Evolutionary conservation across 2,888 invertebrate species (phyloP), one percentile per base, ranked within the genome.

Genomic region (Drosophila koepferae): DNA sequence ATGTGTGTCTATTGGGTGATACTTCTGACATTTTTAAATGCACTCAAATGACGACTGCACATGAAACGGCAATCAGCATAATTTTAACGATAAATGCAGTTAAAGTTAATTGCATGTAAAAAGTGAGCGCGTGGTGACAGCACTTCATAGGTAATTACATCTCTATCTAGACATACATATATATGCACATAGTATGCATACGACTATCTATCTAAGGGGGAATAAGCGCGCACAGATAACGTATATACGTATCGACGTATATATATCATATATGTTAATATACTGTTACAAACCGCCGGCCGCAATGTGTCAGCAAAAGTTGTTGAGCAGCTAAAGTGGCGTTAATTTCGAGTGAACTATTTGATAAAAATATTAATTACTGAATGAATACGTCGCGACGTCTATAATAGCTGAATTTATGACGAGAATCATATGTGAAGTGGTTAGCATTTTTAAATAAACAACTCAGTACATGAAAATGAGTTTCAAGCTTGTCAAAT

Each of bases 61-160:
- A 80, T 77, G 77, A 70, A 66, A 74, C 58, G 60, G 76, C 75
- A 72, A 80, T 82, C 86, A 82, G 59, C 68, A 70, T 75, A 76
- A 66, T 69, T 68, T 74, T 53, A 72, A 73, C 65, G 77, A 68
- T 82, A 74, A 87, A 78, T 68, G 62, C 74, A 70, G 75, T 73
- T 79, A 71, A 80, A 74, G 63, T 70, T 90, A 88, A 90, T 90
- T 87, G 82, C 72, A 74, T 74, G 69, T 71, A 70, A 70, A 72
- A 63, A 46, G 41, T 54, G 63, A 31, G 41, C 49, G 40, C 63
- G 36, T 34, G 67, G 36, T 38, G 81, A 68, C 62, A 81, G 77
- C 48, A 9, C 44, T 28, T 62, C 62, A 65, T 54, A 58, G 77
- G 68, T 81, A 68, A 63, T 81, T 72, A 38, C 12, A 63, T 18